Conservation (phyloP, 2,113 vertebrate genomes). For the Lophura nycthemera region DNA sequence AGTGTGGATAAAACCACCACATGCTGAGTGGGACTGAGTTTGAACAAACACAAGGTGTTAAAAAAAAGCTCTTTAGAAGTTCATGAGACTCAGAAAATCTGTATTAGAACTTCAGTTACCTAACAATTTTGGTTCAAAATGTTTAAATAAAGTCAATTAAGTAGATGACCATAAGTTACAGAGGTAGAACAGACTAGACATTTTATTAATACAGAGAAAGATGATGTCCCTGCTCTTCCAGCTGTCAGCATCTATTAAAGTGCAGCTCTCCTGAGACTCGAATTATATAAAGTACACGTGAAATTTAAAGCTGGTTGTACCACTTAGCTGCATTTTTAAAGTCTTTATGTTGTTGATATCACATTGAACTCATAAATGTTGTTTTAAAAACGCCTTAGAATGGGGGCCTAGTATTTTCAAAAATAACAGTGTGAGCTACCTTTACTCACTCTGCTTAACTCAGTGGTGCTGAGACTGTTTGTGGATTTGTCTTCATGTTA, state of each 20-base stretch:
- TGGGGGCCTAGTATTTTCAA: neutral
- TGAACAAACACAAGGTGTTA: neutral
- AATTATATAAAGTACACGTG: neutral
- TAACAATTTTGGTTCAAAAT: neutral
- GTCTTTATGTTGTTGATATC: neutral
- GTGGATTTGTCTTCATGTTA: neutral
- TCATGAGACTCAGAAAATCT: neutral
- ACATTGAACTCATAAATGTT: neutral
- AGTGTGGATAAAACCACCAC: neutral
- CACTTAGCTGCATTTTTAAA: conserved; percentile 3
- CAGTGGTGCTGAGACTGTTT: neutral
- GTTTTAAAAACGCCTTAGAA: neutral
- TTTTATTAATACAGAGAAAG: conserved; percentile 15
- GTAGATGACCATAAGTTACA: neutral
- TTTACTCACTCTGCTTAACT: conserved; percentile 2
- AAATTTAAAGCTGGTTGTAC: neutral
- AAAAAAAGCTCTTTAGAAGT: neutral
- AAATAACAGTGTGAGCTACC: neutral
- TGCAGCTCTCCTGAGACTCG: neutral
- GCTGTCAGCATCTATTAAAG: conserved; percentile 5
- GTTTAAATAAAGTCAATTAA: neutral
- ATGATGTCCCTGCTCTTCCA: neutral
- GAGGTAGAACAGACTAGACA: neutral
- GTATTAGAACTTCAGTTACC: neutral
- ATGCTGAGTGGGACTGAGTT: neutral